Evolutionary conservation across 2,797 vertebrate species (phyloP).

Genomic region (Arrhamphus sclerolepis): DNA sequence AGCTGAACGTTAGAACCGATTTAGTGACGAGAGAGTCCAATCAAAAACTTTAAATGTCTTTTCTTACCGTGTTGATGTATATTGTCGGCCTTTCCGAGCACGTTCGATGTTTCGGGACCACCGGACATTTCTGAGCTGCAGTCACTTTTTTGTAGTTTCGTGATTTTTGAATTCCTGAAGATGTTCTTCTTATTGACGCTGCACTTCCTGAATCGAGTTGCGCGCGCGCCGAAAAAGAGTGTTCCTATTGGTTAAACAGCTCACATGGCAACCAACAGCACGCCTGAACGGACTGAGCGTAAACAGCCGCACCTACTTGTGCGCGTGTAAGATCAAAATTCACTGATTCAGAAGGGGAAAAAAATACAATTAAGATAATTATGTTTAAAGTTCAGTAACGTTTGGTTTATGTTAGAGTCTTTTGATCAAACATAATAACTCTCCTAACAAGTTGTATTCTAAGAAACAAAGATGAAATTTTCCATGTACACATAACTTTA

Average conservation of each 20-base stretch:
- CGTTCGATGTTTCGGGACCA: constrained; percentile 31
- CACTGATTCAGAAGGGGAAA: too few species aligned
- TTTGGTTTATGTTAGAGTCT: too few species aligned
- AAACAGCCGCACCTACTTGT: too few species aligned
- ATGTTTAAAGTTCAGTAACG: too few species aligned
- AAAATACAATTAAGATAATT: too few species aligned
- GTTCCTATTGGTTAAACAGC: constrained; percentile 43
- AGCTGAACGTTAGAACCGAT: too few species aligned
- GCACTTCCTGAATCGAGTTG: constrained; percentile 58
- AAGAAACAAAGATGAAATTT: too few species aligned
- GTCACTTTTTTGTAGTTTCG: background rate
- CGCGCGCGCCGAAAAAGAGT: constrained; percentile 56
- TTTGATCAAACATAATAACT: too few species aligned
- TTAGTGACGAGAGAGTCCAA: too few species aligned
- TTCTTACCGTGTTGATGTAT: constrained; percentile 74
- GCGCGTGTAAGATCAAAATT: background rate
- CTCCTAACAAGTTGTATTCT: too few species aligned
- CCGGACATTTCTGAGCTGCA: constrained; percentile 58
- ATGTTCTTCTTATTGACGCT: background rate
- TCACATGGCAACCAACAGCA: constrained; percentile 8
- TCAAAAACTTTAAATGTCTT: too few species aligned
- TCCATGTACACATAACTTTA: too few species aligned
- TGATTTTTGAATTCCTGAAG: background rate
- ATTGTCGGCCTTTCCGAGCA: constrained; percentile 64
- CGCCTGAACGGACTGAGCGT: background rate